These are phyloP conservation scores for Cremastinae sp. DNA, from an alignment of 2,888 invertebrate genomes.

Conservation along the genomic window DNA sequence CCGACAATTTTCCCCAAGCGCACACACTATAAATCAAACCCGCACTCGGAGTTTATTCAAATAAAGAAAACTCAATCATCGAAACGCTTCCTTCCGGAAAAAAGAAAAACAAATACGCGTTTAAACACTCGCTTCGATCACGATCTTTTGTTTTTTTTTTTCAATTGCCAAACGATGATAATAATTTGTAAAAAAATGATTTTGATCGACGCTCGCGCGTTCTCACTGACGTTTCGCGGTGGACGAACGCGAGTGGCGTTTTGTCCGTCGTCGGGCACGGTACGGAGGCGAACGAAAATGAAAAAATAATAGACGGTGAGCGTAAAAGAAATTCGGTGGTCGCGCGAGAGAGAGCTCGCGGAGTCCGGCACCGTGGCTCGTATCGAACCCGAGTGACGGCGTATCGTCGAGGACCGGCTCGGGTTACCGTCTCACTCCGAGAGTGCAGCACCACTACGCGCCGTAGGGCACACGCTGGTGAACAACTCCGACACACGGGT, in stretches of 20 bases:
- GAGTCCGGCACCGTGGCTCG: constrained; percentile 63
- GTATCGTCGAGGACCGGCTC: constrained; percentile 64
- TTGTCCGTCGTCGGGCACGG: no score
- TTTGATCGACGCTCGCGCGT: no score
- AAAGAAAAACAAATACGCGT: no score
- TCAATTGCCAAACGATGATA: no score
- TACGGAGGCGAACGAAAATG: background rate
- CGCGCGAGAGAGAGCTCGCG: constrained; percentile 38
- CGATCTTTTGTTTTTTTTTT: no score
- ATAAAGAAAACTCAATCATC: no score
- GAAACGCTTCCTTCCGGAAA: no score
- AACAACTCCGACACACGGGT: constrained; percentile 61
- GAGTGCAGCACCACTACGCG: constrained; percentile 65
- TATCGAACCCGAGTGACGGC: constrained; percentile 64
- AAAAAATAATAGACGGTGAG: background rate
- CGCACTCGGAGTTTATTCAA: constrained; percentile 30
- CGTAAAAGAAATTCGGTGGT: constrained; percentile 7
- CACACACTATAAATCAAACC: constrained; percentile 41
- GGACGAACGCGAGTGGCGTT: no score
- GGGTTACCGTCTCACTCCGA: constrained; percentile 64
- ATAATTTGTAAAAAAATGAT: no score
- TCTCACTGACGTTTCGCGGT: no score
- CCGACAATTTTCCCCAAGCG: constrained; percentile 6
- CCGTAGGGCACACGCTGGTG: constrained; percentile 63
- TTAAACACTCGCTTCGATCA: no score